These are phyloP conservation scores for Trichonephila clavata DNA, from an alignment of 1,140 invertebrate species.

Conservation along the genomic window DNA sequence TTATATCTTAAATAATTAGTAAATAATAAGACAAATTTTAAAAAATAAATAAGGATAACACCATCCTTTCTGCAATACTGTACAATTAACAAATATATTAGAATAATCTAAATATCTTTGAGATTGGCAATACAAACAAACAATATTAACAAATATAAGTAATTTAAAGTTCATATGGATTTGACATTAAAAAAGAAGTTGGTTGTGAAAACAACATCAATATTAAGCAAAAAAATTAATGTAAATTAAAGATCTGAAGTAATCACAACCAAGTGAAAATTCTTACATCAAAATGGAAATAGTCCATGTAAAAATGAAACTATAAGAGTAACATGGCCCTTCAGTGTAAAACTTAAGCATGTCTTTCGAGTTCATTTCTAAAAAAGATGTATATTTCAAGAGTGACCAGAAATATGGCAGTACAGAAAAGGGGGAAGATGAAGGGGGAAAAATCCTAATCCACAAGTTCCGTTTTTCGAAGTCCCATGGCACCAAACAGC, in stretches of 20 bases:
- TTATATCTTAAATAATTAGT: too few species aligned
- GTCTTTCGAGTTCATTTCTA: not conserved
- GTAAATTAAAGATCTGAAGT: not conserved
- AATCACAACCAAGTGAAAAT: conserved; percentile 4
- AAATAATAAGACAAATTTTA: not conserved
- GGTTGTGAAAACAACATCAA: not conserved
- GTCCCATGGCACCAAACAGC: conserved; percentile 40
- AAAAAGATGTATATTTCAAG: not conserved
- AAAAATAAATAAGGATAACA: not conserved
- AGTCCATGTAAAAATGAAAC: not conserved
- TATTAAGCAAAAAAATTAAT: not conserved
- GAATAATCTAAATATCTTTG: not conserved
- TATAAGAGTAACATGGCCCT: not conserved
- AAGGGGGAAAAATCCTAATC: not conserved
- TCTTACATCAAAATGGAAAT: not conserved
- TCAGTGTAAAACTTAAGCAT: conserved; percentile 15
- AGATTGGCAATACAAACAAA: not conserved
- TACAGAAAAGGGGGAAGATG: not conserved
- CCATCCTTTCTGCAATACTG: conserved; percentile 14
- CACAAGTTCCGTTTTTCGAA: not conserved
- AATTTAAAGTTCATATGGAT: not conserved
- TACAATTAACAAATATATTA: not conserved
- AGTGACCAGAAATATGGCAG: conserved; percentile 53
- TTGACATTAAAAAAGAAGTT: not conserved
- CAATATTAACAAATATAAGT: not conserved